Conservation (phyloP, 2,113 vertebrate species). For the Xenopus borealis region DNA sequence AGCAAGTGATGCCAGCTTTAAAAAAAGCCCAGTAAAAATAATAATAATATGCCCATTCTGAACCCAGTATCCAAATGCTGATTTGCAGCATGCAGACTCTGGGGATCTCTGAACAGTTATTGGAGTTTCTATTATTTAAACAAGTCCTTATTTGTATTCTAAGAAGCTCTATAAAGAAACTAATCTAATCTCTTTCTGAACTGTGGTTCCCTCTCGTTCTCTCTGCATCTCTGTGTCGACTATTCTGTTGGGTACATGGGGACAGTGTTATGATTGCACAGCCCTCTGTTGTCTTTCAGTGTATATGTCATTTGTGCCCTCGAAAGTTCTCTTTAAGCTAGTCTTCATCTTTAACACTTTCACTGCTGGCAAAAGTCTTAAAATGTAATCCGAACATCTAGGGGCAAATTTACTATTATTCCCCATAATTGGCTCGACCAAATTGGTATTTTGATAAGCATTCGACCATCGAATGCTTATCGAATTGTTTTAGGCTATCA, state of each 20-base stretch:
- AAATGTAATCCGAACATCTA: too few species aligned
- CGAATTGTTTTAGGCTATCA: too few species aligned
- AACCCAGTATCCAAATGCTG: not conserved
- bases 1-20: not conserved
- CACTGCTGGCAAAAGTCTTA: too few species aligned
- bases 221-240: too few species aligned
- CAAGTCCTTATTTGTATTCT: not conserved
- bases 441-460: too few species aligned
- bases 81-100: not conserved
- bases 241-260: not conserved
- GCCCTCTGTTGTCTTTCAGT: not conserved
- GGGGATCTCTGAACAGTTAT: not conserved
- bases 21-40: not conserved
- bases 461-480: too few species aligned
- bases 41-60: not conserved
- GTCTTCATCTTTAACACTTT: too few species aligned
- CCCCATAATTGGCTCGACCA: too few species aligned
- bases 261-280: not conserved
- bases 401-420: too few species aligned
- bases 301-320: too few species aligned
- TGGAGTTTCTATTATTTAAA: not conserved
- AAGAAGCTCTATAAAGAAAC: not conserved
- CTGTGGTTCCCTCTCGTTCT: not conserved
- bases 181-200: not conserved
- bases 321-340: not conserved